Evolutionary conservation across 2,113 vertebrate species (phyloP).

Genomic region (Colistium nudipinnis): DNA sequence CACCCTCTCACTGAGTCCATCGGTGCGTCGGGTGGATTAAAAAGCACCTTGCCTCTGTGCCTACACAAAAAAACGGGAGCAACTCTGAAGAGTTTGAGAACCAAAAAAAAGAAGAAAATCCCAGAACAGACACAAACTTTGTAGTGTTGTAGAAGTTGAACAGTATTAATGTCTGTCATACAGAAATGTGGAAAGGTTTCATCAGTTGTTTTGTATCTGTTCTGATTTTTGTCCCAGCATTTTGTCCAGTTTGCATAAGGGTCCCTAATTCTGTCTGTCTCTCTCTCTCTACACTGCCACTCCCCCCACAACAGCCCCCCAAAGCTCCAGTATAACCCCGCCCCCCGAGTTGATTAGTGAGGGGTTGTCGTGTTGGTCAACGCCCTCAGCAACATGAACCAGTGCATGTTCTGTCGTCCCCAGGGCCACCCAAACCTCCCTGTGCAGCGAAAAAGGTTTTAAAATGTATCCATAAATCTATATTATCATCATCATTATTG

Average conservation of each 20-base stretch:
- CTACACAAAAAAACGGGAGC: constrained; percentile 30
- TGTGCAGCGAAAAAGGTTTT: constrained; percentile 82
- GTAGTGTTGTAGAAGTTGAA: constrained; percentile 48
- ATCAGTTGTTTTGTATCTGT: constrained; percentile 44
- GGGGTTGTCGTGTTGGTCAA: constrained; percentile 34
- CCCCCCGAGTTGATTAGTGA: constrained; percentile 24
- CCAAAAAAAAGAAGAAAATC: constrained; percentile 54
- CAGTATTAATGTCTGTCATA: constrained; percentile 68
- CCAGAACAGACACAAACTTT: constrained; percentile 38
- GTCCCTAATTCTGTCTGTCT: constrained; percentile 65
- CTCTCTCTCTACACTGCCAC: constrained; percentile 71
- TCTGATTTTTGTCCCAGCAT: constrained; percentile 51
- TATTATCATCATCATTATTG: constrained; percentile 84
- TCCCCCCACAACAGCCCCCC: constrained; percentile 42
- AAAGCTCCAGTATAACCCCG: constrained; percentile 60
- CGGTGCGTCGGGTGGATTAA: neutral
- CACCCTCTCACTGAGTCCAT: neutral
- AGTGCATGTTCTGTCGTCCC: constrained; percentile 67
- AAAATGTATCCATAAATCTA: constrained; percentile 71
- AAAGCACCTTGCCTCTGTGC: constrained; percentile 26
- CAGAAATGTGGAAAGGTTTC: constrained; percentile 46
- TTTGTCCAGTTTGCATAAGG: constrained; percentile 45
- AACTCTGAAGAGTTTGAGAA: constrained; percentile 39
- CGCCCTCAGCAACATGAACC: constrained; percentile 52
- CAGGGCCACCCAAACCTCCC: constrained; percentile 69